Percentiles rank a stretch among this genome's conserved stretches.
These are phyloP conservation scores for Sapayoa aenigma DNA, from an alignment of 2,113 vertebrate genomes.

Conservation along the genomic window DNA sequence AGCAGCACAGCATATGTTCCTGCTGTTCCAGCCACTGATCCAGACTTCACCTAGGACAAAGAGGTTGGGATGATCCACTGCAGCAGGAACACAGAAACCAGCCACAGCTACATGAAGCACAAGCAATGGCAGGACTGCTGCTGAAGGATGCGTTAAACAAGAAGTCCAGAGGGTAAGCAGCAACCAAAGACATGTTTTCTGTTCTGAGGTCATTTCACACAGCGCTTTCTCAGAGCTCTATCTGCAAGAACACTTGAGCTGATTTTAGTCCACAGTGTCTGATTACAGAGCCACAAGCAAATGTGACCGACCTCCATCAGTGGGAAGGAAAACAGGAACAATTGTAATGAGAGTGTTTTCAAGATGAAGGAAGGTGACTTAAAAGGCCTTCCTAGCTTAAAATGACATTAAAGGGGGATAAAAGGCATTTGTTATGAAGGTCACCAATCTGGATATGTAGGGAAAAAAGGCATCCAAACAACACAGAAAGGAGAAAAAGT, in stretches of 20 bases:
- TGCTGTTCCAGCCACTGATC: not conserved
- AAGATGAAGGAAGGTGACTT: not conserved
- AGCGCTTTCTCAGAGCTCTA: not conserved
- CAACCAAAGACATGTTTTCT: accelerated
- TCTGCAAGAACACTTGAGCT: not conserved
- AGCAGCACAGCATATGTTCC: not conserved
- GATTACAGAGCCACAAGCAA: not conserved
- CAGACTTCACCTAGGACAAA: not conserved
- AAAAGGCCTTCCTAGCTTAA: not conserved
- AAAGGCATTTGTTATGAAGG: not conserved
- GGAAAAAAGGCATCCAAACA: not conserved
- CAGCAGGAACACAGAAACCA: not conserved
- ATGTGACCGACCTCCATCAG: not conserved
- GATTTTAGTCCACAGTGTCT: not conserved
- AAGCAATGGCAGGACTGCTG: not conserved
- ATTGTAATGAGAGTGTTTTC: not conserved
- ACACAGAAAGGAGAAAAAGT: not conserved
- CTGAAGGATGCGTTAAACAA: not conserved
- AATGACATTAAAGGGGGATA: accelerated
- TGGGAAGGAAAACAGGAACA: not conserved
- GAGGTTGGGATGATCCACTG: accelerated
- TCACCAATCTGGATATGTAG: not conserved
- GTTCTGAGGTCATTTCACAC: not conserved
- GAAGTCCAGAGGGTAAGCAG: not conserved
- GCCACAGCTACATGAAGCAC: accelerated